Evolutionary conservation across 2,797 vertebrate genomes (phyloP), one percentile per base, ranked within the genome.

Genomic region (Enteromius trimaculatus): DNA sequence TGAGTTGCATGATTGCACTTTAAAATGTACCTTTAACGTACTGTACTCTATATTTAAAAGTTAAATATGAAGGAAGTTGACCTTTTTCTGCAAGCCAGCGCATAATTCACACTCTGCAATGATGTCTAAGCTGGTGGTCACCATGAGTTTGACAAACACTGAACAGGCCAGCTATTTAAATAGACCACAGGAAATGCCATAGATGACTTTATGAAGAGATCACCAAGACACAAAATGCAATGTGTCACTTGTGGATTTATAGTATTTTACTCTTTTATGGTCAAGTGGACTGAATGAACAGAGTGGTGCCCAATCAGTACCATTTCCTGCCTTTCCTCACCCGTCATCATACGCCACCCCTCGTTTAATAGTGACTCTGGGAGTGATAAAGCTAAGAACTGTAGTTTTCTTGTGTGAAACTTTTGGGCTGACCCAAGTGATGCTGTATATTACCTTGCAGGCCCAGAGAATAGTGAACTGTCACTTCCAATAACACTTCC

Each of bases 321-420:
- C 70, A 75, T 82, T 47, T 47, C 42, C 4, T 58, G 34, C 34
- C 44, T 75, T 81, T 26, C 31, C 26, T 62, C 31, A 51, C 49
- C 39, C 26, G 10, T 29, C 49, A 42, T 55, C 11, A 58, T 47
- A 65, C 16, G 55, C 39, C 47, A 19, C 19, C 16, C 37, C 37
- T 79, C 0, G 65, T 81, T 81, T 86, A 62, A 87, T 49, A 39
- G 72, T 51, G 31, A 80, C 49, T 74, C 5, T 69, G 84, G 86
- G 88, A 86, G 71, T 83, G 39, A 76, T 87, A 86, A 88, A 75
- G 34, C 64, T 34, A 9, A 79, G 76, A 80, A 84, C 71, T 86
- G 71, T 82, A 69, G 79, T 55, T 51, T 79, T 82, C 85, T 49
- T 66, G 75, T 83, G 21, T 62, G 8, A 68, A 77, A 66, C 21